Percentiles rank a stretch among this genome's conserved stretches.
phyloP scores from a whole-genome alignment of 2,113 vertebrate species.

The Heliornis fulica region DNA sequence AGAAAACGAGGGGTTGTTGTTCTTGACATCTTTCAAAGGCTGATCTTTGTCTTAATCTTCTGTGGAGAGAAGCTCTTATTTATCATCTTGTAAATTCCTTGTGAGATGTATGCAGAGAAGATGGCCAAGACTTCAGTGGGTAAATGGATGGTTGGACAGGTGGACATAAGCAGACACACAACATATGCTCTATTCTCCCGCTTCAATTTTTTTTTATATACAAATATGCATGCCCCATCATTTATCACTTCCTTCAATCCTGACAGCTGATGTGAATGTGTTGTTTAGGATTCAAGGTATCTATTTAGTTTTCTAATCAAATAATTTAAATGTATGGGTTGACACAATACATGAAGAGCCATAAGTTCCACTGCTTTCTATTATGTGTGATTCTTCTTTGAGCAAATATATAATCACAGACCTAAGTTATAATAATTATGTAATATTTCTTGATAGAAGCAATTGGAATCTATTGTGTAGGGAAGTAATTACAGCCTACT shows the following conservation, averaged over 20 bases:
- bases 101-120: background rate
- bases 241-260: background rate
- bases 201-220: background rate
- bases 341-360: constrained; percentile 43
- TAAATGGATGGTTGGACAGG: background rate
- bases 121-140: background rate
- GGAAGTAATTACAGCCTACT: constrained; percentile 62
- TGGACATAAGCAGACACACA: background rate
- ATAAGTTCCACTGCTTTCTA: background rate
- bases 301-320: constrained; percentile 55
- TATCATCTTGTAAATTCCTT: background rate
- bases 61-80: background rate
- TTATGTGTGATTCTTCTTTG: constrained; percentile 37
- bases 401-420: constrained; percentile 68
- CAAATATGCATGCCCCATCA: background rate
- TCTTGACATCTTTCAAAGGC: background rate
- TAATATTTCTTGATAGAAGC: constrained; percentile 67
- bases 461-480: constrained; percentile 59
- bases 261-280: background rate
- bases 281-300: constrained; percentile 16
- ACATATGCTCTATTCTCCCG: background rate
- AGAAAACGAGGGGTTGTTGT: background rate
- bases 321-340: constrained; percentile 46
- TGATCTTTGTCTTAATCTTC: background rate
- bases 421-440: constrained; percentile 67